Evolutionary conservation across 2,113 vertebrate genomes (phyloP), one percentile per base, ranked within the genome.

Genomic region (Mesoclemmys tuberculata): DNA sequence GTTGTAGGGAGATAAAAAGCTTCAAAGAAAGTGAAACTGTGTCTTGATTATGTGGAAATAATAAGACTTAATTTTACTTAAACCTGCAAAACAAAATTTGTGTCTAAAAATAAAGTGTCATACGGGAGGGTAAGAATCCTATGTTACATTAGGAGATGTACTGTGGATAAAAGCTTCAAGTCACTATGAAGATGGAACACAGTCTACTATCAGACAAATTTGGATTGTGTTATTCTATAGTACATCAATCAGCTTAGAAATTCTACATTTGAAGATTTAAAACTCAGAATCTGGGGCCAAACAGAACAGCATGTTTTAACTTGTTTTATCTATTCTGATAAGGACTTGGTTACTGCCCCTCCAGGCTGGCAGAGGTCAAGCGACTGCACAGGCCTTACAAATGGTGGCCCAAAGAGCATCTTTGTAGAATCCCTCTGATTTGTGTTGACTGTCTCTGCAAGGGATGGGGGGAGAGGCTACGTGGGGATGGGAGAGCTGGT

Each of bases 11-110:
- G 96, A 96, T 93, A 96, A 93, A 94, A 96, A 94, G 96, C 95
- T 97, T 97, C 97, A 96, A 96, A 97, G 96, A 97, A 97, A 95
- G 92, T 89, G 90, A 94, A 97, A 96, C n/a, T 64, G 86, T 83
- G 90, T 74, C 93, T 90, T 86, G 96, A 87, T 90, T 96, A 88
- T 54, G 96, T 96, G 87, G 93, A 61, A 97, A 90, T 81, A 91
- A 94, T 56, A 91, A 55, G 85, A 71, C 80, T 88, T 94, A 84
- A 0, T 88, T 86, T 83, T 54, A 56, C 92, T 94, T n/a, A 19
- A 77, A 83, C 84, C 85, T 74, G 89, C 93, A 90, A 95, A 89
- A 54, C 24, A 80, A 4, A 44, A 81, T 87, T 78, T 41, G 4
- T 5, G 31, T 80, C 84, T 90, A 71, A 80, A 94, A 92, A 51